Evolutionary conservation across 2,797 vertebrate genomes (phyloP), one percentile per base, ranked within the genome.

Genomic region (Crax fasciolata): DNA sequence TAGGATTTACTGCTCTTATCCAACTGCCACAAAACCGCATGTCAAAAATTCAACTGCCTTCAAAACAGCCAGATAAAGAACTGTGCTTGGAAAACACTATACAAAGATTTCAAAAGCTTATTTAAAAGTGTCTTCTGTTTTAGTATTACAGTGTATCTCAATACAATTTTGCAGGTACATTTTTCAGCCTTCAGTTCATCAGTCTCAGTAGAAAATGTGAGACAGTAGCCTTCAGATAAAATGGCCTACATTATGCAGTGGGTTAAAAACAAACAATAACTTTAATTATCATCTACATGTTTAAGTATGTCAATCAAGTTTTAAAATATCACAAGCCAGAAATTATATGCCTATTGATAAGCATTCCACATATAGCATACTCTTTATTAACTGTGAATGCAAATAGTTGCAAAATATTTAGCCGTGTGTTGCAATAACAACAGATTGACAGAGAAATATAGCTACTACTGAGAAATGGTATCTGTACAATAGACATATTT

Each of bases 181-280:
- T 91, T 82, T 46, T 58, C 55, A 82, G 77, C 44, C 88, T 86
- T 49, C 57, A 24, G 2, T 65, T 95, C 95, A 85, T 57, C 81
- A 94, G 55, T 91, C 84, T 90, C 75, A 87, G 28, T 27, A 87
- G 84, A 39, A 84, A 58, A 95, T 93, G 52, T 91, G 49, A 67
- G 74, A 48, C 19, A 57, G 35, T 61, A 63, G 58, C 68, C 78
- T 77, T 70, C 73, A 90, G 91, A 87, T 72, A 94, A 90, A 91
- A 93, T 67, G 67, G 66, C n/a, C 55, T 77, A 38, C 70, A 71
- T 93, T 76, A 90, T 66, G 70, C 84, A 82, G 83, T 52, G 77
- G 38, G 46, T 52, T 38, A 93, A 80, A 96, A 89, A 94, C 58
- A 86, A 75, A 93, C 59, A 82, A 85, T 32, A 55, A 58, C n/a